Percentiles rank a stretch among this genome's conserved stretches.
These are phyloP conservation scores for Pollenia amentaria DNA, from an alignment of 2,888 invertebrate species.

Conservation along the genomic window DNA sequence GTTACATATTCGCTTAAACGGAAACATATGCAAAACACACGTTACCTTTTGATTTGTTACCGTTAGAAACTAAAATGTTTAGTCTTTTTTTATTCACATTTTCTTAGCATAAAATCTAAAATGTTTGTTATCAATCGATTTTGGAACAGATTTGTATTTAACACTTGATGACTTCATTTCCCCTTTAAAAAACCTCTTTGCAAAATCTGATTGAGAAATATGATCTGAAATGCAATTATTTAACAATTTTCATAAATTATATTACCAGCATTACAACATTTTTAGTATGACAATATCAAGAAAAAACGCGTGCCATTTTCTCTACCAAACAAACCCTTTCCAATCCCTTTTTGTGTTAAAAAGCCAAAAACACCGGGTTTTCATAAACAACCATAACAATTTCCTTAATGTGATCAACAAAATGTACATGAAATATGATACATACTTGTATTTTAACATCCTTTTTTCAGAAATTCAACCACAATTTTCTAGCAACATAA, in stretches of 20 bases:
- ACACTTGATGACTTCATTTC: conserved; percentile 64
- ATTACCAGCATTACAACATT: conserved; percentile 66
- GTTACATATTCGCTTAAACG: conserved; percentile 75
- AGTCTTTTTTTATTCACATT: background rate
- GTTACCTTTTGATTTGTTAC: conserved; percentile 71
- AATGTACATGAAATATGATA: conserved; percentile 71
- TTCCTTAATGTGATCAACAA: conserved; percentile 71
- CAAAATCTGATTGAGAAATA: conserved; percentile 47
- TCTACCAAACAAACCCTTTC: conserved; percentile 41
- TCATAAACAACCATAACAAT: conserved; percentile 69
- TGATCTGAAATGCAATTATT: conserved; percentile 80
- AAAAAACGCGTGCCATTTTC: conserved; percentile 69
- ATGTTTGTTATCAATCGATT: conserved; percentile 20
- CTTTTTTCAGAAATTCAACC: conserved; percentile 38
- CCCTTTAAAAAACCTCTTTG: conserved; percentile 52
- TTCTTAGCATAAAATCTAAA: conserved; percentile 7
- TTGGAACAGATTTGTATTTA: conserved; percentile 24
- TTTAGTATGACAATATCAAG: conserved; percentile 21
- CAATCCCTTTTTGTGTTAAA: conserved; percentile 7
- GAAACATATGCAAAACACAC: conserved; percentile 81
- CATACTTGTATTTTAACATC: conserved; percentile 59
- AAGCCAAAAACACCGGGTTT: conserved; percentile 68
- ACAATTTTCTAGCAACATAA: conserved; percentile 25
- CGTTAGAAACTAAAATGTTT: background rate
- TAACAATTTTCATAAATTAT: conserved; percentile 83